These are phyloP conservation scores for Drosophila tsacasi DNA, from an alignment of 1,140 invertebrate genomes.

Conservation along the genomic window DNA sequence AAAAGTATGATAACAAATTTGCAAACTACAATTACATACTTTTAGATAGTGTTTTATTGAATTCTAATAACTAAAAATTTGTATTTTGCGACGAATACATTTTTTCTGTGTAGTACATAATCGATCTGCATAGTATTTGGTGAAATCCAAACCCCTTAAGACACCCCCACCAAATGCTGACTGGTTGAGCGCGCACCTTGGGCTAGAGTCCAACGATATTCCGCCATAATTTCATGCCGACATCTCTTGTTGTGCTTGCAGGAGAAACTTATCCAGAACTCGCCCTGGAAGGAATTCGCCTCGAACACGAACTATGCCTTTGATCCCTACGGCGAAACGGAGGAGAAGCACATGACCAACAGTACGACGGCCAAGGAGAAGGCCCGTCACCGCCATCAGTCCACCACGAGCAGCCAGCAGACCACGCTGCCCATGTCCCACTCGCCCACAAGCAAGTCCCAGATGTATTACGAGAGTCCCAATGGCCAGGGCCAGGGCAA, in stretches of 20 bases:
- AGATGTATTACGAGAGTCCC: slow-evolving; percentile 79
- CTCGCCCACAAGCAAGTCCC: slow-evolving; percentile 83
- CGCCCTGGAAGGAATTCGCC: slow-evolving; percentile 95
- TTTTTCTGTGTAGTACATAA: slow-evolving; percentile 39
- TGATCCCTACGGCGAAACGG: slow-evolving; percentile 91
- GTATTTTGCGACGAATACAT: background rate
- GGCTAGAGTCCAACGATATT: background rate
- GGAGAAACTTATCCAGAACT: slow-evolving; percentile 93
- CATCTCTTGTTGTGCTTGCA: slow-evolving; percentile 85
- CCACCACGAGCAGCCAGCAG: slow-evolving; percentile 73
- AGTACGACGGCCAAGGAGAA: slow-evolving; percentile 80
- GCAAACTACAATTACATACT: background rate
- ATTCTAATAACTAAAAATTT: background rate
- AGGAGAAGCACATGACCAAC: slow-evolving; percentile 88
- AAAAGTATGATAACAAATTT: background rate
- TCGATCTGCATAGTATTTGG: background rate
- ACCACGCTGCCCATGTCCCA: slow-evolving; percentile 85
- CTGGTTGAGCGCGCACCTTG: slow-evolving; percentile 67
- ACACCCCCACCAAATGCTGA: slow-evolving; percentile 74
- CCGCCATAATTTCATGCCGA: slow-evolving; percentile 12
- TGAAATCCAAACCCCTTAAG: background rate
- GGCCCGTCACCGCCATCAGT: slow-evolving; percentile 62
- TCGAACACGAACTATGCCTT: slow-evolving; percentile 95
- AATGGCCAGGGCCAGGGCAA: slow-evolving; percentile 69
- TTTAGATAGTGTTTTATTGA: background rate